Evolutionary conservation across 2,888 invertebrate species (phyloP).

Genomic region (Tortricodes alternella): DNA sequence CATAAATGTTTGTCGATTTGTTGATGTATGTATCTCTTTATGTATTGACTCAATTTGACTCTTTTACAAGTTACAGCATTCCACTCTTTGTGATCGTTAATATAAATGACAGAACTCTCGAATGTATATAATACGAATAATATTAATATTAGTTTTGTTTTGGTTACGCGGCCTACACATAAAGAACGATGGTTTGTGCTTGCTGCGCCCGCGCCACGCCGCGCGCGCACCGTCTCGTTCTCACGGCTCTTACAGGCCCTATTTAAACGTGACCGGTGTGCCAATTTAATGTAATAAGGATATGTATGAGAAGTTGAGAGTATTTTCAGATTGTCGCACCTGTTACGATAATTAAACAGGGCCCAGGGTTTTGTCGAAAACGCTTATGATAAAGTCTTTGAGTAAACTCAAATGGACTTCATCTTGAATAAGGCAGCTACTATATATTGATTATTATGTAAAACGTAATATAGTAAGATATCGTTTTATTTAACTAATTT

Average conservation of each 20-base stretch:
- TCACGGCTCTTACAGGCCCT: neutral
- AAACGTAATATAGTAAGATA: slow-evolving; percentile 26
- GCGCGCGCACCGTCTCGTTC: neutral
- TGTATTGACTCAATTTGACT: slow-evolving; percentile 59
- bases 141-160: slow-evolving; percentile 51
- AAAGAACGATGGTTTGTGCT: slow-evolving; percentile 44
- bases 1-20: slow-evolving; percentile 66
- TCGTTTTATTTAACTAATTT: slow-evolving; percentile 11
- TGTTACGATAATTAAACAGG: too few relatives aligned
- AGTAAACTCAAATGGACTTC: slow-evolving; percentile 38
- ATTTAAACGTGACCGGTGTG: too few relatives aligned
- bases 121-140: slow-evolving; percentile 67
- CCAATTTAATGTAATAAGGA: too few relatives aligned
- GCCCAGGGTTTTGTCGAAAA: slow-evolving; percentile 33
- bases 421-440: slow-evolving; percentile 74
- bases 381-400: slow-evolving; percentile 33
- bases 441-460: slow-evolving; percentile 48
- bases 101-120: slow-evolving; percentile 60
- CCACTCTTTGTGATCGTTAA: slow-evolving; percentile 71
- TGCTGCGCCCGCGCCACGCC: neutral
- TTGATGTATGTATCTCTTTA: slow-evolving; percentile 66
- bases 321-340: too few relatives aligned
- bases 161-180: slow-evolving; percentile 69
- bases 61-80: slow-evolving; percentile 68
- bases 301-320: too few relatives aligned